phyloP scores from a whole-genome alignment of 2,113 vertebrate genomes.

The Craseonycteris thonglongyai region DNA sequence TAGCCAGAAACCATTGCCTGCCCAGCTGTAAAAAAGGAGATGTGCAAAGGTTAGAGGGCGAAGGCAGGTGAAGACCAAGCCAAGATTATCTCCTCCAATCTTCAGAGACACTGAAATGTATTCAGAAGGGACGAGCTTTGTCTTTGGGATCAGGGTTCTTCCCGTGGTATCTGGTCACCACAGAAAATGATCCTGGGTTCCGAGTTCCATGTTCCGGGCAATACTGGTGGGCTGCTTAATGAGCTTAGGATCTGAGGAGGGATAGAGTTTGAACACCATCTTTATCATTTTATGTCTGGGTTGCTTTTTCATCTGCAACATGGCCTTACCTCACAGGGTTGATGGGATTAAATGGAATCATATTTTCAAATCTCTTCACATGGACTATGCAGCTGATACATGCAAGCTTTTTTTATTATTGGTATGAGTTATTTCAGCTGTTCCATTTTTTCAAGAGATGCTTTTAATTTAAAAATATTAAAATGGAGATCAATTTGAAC shows the following conservation, averaged over 20 bases:
- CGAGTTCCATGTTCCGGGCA: background rate
- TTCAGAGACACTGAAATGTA: fast-evolving
- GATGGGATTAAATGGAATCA: background rate
- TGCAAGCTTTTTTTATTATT: background rate
- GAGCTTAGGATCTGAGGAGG: too few species aligned
- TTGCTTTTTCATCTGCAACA: background rate
- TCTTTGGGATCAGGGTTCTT: background rate
- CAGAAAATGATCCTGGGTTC: background rate
- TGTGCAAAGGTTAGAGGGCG: background rate
- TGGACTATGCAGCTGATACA: background rate
- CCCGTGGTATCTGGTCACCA: background rate
- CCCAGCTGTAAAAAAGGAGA: background rate
- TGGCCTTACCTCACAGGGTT: background rate
- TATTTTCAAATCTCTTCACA: background rate
- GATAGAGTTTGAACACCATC: fast-evolving
- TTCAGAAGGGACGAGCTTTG: too few species aligned
- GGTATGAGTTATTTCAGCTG: background rate
- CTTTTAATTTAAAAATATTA: background rate
- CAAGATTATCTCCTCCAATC: background rate
- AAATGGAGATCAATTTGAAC: background rate
- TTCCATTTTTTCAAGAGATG: background rate
- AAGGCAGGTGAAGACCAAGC: too few species aligned
- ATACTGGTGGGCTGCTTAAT: fast-evolving
- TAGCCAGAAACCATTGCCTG: background rate
- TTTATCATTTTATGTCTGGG: background rate